Base-by-base conservation (phyloP, 2,888 invertebrate genomes). In the Eledone cirrhosa region DNA sequence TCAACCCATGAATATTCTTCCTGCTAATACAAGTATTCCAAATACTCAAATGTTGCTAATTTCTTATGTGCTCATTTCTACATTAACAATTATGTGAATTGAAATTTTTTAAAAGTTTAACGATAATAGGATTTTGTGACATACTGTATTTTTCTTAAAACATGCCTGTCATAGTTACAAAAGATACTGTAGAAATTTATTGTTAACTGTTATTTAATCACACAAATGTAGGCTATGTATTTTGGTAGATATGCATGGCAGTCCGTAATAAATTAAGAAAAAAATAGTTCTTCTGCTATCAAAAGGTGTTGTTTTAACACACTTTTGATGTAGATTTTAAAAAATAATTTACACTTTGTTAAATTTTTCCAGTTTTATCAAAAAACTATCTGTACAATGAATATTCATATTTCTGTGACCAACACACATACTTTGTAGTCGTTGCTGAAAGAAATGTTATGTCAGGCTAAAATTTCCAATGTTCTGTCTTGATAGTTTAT, bases 21-120 rank as follows among this genome's bases (percentile, higher is more conserved):
- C 41, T 72, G 41, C 33, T 41, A 72, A 33, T 72, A 72, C 72
- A 72, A 41, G 72, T 72, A 41, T 72, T 33, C 72, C 29, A 31
- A 72, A 72, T 72, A 41, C 72, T 41, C 41, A 29, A 72, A 72
- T 72, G 72, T 72, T 72, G 72, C 72, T 72, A 72, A 72, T 41
- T 72, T n/a, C 72, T 72, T 72, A 72, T 72, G 72, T 72, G 72
- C 72, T 72, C 72, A 72, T 72, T 72, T 72, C 41, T 72, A 33
- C 27, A 63, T 24, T 63, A 63, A 72, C 31, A 72, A 27, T 29
- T 72, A n/a, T 72, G 41, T 41, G 33, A 72, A 72, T n/a, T 72
- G 31, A 41, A 33, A 33, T 72, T 72, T 69, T 72, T 72, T 41
- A 41, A 72, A 72, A 41, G 41, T 33, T 72, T 41, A 72, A 31